Percentiles rank a stretch among this genome's conserved stretches.
These are phyloP conservation scores for Chironomus tepperi DNA, from an alignment of 1,140 invertebrate species.

Conservation along the genomic window DNA sequence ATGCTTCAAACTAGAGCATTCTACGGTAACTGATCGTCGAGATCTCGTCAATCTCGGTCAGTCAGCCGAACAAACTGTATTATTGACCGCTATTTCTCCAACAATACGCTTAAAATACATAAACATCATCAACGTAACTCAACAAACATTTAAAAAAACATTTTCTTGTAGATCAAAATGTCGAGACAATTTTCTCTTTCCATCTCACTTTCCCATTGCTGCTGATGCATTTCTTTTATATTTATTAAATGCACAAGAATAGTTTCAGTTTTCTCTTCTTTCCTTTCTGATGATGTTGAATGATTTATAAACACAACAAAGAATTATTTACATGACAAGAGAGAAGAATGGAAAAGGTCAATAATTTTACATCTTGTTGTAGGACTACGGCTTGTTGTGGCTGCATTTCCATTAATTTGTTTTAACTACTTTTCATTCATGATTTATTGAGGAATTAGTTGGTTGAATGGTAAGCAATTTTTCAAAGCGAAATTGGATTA, in stretches of 20 bases:
- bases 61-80: no score
- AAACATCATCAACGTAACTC: no score
- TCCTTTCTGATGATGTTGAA: background rate
- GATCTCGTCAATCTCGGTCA: no score
- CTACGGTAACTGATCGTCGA: no score
- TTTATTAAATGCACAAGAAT: background rate
- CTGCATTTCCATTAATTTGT: background rate
- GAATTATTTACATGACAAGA: background rate
- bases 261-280: no score
- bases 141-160: background rate
- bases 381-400: background rate
- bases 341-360: background rate
- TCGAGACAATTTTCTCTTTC: background rate
- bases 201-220: background rate
- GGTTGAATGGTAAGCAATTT: no score
- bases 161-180: background rate
- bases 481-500: no score
- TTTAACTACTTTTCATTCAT: no score
- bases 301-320: background rate
- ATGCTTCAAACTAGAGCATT: no score
- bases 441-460: no score
- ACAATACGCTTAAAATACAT: no score
- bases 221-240: background rate
- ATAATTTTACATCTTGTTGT: background rate
- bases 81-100: no score